These are phyloP conservation scores for Drosophila busckii DNA, from an alignment of 1,140 invertebrate genomes.

Conservation along the genomic window DNA sequence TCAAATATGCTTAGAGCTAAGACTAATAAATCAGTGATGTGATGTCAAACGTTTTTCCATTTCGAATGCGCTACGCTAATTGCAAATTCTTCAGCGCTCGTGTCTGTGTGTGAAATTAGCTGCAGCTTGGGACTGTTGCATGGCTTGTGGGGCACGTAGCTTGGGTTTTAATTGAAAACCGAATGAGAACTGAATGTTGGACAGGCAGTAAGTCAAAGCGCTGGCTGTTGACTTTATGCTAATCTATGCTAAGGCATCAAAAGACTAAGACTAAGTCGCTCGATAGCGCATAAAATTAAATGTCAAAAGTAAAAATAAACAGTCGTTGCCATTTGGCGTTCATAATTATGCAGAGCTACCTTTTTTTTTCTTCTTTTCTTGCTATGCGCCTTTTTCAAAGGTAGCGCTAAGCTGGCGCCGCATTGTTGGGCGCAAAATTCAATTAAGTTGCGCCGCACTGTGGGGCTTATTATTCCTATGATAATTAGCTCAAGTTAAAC, in stretches of 20 bases:
- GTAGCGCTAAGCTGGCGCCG: conserved; percentile 27
- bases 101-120: conserved; percentile 40
- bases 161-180: conserved; percentile 67
- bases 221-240: conserved; percentile 63
- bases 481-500: conserved; percentile 44
- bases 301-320: conserved; percentile 65
- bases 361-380: conserved; percentile 1
- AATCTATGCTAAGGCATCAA: conserved; percentile 59
- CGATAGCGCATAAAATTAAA: conserved; percentile 55
- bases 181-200: conserved; percentile 33
- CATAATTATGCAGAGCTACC: conserved; percentile 61
- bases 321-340: conserved; percentile 46
- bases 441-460: conserved; percentile 40
- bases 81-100: not conserved
- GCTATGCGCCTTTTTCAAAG: conserved; percentile 2
- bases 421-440: conserved; percentile 60
- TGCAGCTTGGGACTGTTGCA: conserved; percentile 45
- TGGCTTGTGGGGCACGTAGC: conserved; percentile 34
- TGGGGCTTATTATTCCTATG: conserved; percentile 63
- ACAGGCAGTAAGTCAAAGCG: not conserved
- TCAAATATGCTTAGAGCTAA: no score
- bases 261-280: conserved; percentile 16
- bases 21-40: no score
- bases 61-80: conserved; percentile 22
- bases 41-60: no score